phyloP scores from a whole-genome alignment of 1,140 invertebrate species.

The Drosophila sturtevanti region DNA sequence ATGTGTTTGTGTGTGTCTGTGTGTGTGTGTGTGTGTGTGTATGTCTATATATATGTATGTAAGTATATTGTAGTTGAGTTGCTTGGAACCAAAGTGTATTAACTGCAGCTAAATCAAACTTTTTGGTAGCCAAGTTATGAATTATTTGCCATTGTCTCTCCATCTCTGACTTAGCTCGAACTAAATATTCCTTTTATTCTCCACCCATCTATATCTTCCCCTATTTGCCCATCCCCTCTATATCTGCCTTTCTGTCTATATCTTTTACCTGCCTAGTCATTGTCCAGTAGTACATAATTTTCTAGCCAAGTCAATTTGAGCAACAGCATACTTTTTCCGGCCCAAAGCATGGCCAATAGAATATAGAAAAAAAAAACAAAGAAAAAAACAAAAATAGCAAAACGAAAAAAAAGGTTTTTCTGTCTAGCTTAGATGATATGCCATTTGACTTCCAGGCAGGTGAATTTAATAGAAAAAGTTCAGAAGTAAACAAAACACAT shows the following conservation, averaged over 20 bases:
- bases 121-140: slow-evolving; percentile 73
- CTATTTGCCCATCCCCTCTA: background rate
- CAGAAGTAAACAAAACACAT: slow-evolving; percentile 32
- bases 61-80: background rate
- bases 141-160: slow-evolving; percentile 75
- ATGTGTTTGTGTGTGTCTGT: background rate
- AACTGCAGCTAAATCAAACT: slow-evolving; percentile 80
- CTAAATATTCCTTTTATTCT: slow-evolving; percentile 31
- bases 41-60: background rate
- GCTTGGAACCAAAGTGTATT: slow-evolving; percentile 53
- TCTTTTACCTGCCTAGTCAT: slow-evolving; percentile 41
- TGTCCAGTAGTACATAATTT: slow-evolving; percentile 25
- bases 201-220: background rate
- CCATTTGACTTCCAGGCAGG: slow-evolving; percentile 63
- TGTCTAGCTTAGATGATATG: slow-evolving; percentile 68
- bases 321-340: slow-evolving; percentile 46
- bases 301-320: slow-evolving; percentile 64
- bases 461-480: slow-evolving; percentile 30
- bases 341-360: background rate
- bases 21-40: background rate
- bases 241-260: background rate
- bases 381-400: background rate
- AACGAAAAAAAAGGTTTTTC: slow-evolving; percentile 23
- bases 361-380: background rate
- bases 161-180: slow-evolving; percentile 6